Base-by-base conservation (phyloP, 2,888 invertebrate species). In the Smittia aterrima region DNA sequence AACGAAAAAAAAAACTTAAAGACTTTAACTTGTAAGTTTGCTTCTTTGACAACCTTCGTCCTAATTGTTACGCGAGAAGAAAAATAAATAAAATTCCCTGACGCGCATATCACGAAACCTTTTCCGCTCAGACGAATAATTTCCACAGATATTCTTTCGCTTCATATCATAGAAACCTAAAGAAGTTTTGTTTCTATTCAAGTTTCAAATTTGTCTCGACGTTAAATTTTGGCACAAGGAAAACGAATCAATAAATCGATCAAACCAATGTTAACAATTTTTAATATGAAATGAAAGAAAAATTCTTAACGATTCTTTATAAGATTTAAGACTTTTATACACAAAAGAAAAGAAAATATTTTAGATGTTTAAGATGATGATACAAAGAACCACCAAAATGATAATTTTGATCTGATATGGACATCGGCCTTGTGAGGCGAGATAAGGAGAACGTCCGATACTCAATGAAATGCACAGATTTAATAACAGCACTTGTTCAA, bases 401-500 rank as follows among this genome's bases (percentile, higher is more conserved):
- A 68, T 25, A 38, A 20, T 68, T 41, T 68, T 40, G 58, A 58
- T 58, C 9, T 68, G 68, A 68, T 41, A 40, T 68, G 25, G 25
- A 27, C 66, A 58, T 9, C 11, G 3, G 20, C 24, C 3, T n/a
- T n/a, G n/a, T n/a, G n/a, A n/a, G n/a, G n/a, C n/a, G 18, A n/a
- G 32, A 66, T 40, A n/a, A n/a, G n/a, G n/a, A n/a, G 27, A 18
- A 27, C 22, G 64, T 64, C 64, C 64, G 16, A 70, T 70, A 70
- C 70, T 70, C 70, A 53, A 66, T 38, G 11, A 27, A 67, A n/a
- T 40, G 71, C 71, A 71, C 71, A 71, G 53, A 53, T 71, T 71
- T 71, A 71, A 71, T 71, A 16, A 16, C 66, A 66, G 71, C 71
- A 71, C 71, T 71, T 25, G 71, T 71, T 71, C 58, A 71, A 71